Base-by-base conservation (phyloP, 2,113 vertebrate species). In the Ibidorhyncha struthersii region DNA sequence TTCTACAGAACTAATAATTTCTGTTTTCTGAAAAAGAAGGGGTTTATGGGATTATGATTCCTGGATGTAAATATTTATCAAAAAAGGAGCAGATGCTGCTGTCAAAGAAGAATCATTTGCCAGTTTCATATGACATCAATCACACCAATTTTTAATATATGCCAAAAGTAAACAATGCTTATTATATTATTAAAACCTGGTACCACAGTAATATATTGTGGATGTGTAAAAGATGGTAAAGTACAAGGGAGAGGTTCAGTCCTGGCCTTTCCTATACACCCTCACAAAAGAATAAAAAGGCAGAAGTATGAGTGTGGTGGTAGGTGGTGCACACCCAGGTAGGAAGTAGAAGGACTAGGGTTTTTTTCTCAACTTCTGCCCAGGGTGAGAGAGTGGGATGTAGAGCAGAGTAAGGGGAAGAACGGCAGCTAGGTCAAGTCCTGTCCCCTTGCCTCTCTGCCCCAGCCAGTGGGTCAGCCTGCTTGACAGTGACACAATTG, bases 391-490 rank as follows among this genome's bases (percentile, higher is more conserved):
- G 32, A 36, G 32, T 13, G 61, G 32, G 36, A 34, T 38, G 62
- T 6, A 15, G 36, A 86, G 29, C 18, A n/a, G 41, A 66, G 61
- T 9, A 34, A 23, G 19, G 23, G 50, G 14, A 50, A 26, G 16
- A 56, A 66, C 1, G 23, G 52, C 30, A 45, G 40, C 6, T 4
- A 6, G 25, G 23, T 36, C 15, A 49, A 26, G 49, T 17, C 7
- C 0, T 30, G 16, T 17, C 19, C 10, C 29, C 25, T 26, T 47
- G 17, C 4, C 8, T 74, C 14, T 1, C 29, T 58, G 5, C 8
- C 52, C 22, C 32, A 55, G 36, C 15, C 50, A 18, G 12, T 2
- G 14, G 15, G 17, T 41, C 16, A 7, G 30, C 32, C n/a, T 45
- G 26, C 25, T 34, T 25, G 30, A 25, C 12, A 71, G 49, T 55